Evolutionary conservation across 2,113 vertebrate genomes (phyloP).

Genomic region (Chloroceryle aenea): DNA sequence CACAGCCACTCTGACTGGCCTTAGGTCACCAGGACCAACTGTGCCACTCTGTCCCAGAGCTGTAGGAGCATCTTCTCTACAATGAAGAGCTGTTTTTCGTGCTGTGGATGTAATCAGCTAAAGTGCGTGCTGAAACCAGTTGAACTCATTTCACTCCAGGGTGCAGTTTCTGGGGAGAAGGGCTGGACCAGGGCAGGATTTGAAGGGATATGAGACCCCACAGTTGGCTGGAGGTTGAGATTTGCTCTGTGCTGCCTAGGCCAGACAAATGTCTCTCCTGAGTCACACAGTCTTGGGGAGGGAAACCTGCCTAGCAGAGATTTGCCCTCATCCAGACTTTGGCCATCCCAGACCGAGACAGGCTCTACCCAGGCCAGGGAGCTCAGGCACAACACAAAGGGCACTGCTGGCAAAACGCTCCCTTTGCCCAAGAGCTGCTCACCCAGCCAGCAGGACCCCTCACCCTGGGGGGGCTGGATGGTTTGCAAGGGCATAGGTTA

Average conservation of each 20-base stretch:
- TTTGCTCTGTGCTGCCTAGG: not conserved
- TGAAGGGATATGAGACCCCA: fast-evolving
- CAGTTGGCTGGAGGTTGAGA: not conserved
- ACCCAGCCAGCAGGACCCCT: not conserved
- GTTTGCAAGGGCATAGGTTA: not conserved
- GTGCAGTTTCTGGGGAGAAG: not conserved
- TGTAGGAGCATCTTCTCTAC: not conserved
- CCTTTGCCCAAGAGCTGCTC: fast-evolving
- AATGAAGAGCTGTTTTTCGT: not conserved
- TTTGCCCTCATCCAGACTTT: not conserved
- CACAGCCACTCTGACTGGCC: not conserved
- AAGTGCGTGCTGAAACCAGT: not conserved
- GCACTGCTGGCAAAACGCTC: not conserved
- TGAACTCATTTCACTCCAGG: not conserved
- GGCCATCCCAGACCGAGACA: not conserved
- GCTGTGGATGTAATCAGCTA: not conserved
- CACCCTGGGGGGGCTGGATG: fast-evolving
- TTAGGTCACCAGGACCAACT: not conserved
- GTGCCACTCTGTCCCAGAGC: not conserved
- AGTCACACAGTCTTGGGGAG: not conserved
- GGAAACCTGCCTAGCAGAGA: not conserved
- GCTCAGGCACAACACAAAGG: fast-evolving
- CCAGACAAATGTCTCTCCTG: fast-evolving
- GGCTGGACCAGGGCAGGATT: not conserved
- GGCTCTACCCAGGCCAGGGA: not conserved